phyloP scores from a whole-genome alignment of 2,888 invertebrate species.

The Aphrophora alni region DNA sequence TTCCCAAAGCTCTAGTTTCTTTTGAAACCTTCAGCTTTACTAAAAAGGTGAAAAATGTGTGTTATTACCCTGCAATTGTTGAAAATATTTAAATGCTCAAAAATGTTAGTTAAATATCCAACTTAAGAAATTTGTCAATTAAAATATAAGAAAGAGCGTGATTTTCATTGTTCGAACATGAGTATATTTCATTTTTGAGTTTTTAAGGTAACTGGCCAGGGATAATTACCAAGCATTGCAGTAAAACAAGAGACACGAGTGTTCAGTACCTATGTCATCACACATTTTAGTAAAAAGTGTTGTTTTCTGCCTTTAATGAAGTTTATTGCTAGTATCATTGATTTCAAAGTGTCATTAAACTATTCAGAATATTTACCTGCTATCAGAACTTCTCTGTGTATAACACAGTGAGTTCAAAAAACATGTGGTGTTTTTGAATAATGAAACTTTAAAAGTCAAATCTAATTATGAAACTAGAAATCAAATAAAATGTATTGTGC shows the following conservation, averaged over 20 bases:
- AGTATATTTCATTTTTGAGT: not conserved
- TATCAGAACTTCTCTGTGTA: slow-evolving; percentile 18
- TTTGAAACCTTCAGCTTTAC: not conserved
- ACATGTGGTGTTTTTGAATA: not conserved
- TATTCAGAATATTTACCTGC: not conserved
- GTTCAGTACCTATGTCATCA: not conserved
- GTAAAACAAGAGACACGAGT: slow-evolving; percentile 13
- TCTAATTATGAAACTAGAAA: too few species aligned
- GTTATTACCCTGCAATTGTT: not conserved
- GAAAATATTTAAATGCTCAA: not conserved
- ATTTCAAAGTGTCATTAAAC: not conserved
- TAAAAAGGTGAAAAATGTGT: not conserved
- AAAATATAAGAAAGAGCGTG: not conserved
- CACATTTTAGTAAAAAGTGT: slow-evolving; percentile 9
- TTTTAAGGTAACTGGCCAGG: not conserved
- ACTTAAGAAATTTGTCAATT: too few species aligned
- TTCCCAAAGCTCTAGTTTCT: not conserved
- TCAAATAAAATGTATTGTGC: too few species aligned
- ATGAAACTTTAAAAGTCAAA: too few species aligned
- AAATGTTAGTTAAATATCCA: not conserved
- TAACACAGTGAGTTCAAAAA: slow-evolving; percentile 20
- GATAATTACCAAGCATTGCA: not conserved
- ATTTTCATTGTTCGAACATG: not conserved
- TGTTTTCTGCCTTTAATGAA: slow-evolving; percentile 10
- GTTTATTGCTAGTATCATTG: not conserved